Evolutionary conservation across 2,888 invertebrate species (phyloP).

Genomic region (Eilema depressum): DNA sequence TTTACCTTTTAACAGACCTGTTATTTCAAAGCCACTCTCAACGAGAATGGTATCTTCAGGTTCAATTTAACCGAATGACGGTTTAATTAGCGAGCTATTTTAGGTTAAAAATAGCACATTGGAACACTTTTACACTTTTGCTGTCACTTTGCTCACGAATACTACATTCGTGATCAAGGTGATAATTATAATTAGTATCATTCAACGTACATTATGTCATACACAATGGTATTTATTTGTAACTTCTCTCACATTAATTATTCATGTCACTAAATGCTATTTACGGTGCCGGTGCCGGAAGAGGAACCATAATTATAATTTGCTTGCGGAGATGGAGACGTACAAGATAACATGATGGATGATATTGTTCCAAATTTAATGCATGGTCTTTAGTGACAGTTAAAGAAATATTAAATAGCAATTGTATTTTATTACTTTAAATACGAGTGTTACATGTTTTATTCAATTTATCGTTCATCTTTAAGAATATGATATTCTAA

Average conservation of each 20-base stretch:
- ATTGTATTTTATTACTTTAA: background rate
- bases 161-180: conserved; percentile 28
- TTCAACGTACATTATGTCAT: conserved; percentile 9
- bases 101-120: conserved; percentile 38
- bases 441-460: no score
- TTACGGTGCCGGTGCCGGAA: background rate
- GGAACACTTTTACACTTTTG: conserved; percentile 23
- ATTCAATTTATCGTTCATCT: no score
- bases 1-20: conserved; percentile 22
- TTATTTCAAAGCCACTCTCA: conserved; percentile 34
- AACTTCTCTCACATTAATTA: background rate
- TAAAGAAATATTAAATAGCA: background rate
- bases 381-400: background rate
- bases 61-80: conserved; percentile 35
- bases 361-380: background rate
- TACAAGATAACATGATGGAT: background rate
- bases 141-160: conserved; percentile 7
- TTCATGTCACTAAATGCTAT: conserved; percentile 8
- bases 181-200: conserved; percentile 21
- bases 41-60: conserved; percentile 20
- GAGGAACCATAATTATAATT: background rate
- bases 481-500: no score
- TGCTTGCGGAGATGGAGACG: background rate
- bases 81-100: conserved; percentile 44
- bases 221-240: conserved; percentile 30